These are phyloP conservation scores for Anthonomus grandis DNA, from an alignment of 1,140 invertebrate genomes.

Conservation along the genomic window DNA sequence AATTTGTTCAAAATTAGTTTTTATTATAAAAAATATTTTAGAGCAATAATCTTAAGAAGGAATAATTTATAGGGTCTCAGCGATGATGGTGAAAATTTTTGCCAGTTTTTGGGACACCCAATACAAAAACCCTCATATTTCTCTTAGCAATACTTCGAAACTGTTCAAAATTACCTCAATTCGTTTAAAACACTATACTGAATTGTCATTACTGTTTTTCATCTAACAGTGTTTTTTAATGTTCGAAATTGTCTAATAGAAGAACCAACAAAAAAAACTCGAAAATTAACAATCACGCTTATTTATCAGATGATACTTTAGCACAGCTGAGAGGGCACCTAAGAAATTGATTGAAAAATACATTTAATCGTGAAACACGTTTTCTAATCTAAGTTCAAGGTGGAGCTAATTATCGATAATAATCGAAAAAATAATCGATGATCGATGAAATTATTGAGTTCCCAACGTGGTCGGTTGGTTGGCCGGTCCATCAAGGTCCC, in stretches of 20 bases:
- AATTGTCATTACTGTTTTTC: too few species aligned
- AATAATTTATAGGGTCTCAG: too few species aligned
- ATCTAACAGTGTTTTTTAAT: background rate
- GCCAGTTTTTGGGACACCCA: too few species aligned
- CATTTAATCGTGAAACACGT: conserved; percentile 36
- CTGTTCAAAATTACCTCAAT: too few species aligned
- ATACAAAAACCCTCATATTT: too few species aligned
- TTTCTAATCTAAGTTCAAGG: conserved; percentile 46
- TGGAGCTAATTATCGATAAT: conserved; percentile 46
- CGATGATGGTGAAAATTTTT: too few species aligned
- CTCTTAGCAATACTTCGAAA: too few species aligned
- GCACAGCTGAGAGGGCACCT: background rate
- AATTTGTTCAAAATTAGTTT: too few species aligned
- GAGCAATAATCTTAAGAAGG: too few species aligned
- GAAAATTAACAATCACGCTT: background rate
- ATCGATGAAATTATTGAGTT: conserved; percentile 27
- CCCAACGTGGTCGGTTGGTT: too few species aligned
- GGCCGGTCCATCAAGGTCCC: background rate
- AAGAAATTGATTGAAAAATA: conserved; percentile 13
- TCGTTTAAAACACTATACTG: too few species aligned
- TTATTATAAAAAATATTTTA: too few species aligned
- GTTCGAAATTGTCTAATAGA: background rate
- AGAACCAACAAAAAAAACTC: background rate
- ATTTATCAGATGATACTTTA: conserved; percentile 6
- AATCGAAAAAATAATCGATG: conserved; percentile 45